A percentile compares a stretch with the other conserved stretches of the same genome.
Conservation (phyloP, 2,888 invertebrate genomes). For the Gandaritis pyraliata region DNA sequence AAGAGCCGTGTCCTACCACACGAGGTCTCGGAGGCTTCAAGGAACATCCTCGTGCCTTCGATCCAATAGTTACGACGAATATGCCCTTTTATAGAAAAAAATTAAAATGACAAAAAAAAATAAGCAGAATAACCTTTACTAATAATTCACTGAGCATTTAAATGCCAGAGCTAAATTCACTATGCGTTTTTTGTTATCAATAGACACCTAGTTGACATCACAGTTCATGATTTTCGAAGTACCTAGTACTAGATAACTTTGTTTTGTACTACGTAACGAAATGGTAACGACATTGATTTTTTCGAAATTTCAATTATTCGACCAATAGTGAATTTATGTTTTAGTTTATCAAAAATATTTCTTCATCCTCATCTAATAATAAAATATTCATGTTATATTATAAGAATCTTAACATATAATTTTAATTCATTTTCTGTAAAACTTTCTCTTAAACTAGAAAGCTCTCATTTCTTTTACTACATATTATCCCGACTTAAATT, state of each 20-base stretch:
- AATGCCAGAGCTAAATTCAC: slow-evolving; percentile 31
- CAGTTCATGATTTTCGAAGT: not conserved
- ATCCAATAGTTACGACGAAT: slow-evolving; percentile 30
- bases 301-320: not conserved
- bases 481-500: too few relatives aligned
- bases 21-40: slow-evolving; percentile 16
- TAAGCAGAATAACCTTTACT: slow-evolving; percentile 27
- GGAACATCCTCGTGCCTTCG: slow-evolving; percentile 28
- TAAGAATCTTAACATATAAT: slow-evolving; percentile 36
- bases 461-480: not conserved
- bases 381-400: slow-evolving; percentile 19
- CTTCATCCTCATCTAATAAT: slow-evolving; percentile 32
- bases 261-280: too few relatives aligned
- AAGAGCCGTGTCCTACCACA: slow-evolving; percentile 13
- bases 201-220: not conserved
- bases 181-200: slow-evolving; percentile 11
- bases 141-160: slow-evolving; percentile 15
- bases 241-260: not conserved
- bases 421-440: slow-evolving; percentile 57
- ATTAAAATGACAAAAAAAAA: slow-evolving; percentile 35
- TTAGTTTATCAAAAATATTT: slow-evolving; percentile 32
- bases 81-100: slow-evolving; percentile 36
- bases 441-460: not conserved
- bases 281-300: too few relatives aligned
- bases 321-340: slow-evolving; percentile 32